These are phyloP conservation scores for Patella depressa DNA, from an alignment of 2,888 invertebrate species.

Conservation along the genomic window DNA sequence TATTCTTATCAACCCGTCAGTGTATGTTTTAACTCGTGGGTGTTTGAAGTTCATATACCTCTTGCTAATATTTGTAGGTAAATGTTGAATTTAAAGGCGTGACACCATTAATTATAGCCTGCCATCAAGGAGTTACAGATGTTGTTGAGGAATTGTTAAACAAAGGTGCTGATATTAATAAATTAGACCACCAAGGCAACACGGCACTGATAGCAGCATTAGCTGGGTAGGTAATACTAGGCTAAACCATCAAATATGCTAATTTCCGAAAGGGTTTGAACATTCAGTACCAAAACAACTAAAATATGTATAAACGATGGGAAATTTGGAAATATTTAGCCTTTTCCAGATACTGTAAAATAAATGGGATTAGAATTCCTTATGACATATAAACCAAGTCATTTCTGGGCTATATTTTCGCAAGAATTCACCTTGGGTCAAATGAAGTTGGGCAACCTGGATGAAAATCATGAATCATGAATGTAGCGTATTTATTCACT, in stretches of 20 bases:
- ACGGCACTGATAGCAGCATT: slow-evolving; percentile 48
- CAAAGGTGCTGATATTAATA: slow-evolving; percentile 39
- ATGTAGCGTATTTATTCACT: too few species aligned
- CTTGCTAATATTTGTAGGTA: slow-evolving; percentile 30
- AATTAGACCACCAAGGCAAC: slow-evolving; percentile 38
- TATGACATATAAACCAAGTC: too few species aligned
- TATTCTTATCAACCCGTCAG: too few species aligned
- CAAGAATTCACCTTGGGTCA: too few species aligned
- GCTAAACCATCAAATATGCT: too few species aligned
- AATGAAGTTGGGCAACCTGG: not conserved
- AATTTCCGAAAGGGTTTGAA: too few species aligned
- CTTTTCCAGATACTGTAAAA: not conserved
- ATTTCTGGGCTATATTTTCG: too few species aligned
- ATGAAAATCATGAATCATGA: too few species aligned
- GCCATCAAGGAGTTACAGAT: slow-evolving; percentile 44
- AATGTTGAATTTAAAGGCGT: slow-evolving; percentile 42
- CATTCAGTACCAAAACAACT: too few species aligned
- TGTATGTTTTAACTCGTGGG: too few species aligned
- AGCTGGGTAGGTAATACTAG: slow-evolving; percentile 38
- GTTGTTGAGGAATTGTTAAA: slow-evolving; percentile 41
- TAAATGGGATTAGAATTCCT: not conserved
- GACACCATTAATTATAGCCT: slow-evolving; percentile 48
- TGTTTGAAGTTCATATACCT: too few species aligned
- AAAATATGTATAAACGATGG: too few species aligned
- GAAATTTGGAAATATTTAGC: not conserved